Evolutionary conservation across 2,113 vertebrate genomes (phyloP), one percentile per base, ranked within the genome.

Genomic region (Podarcis muralis): DNA sequence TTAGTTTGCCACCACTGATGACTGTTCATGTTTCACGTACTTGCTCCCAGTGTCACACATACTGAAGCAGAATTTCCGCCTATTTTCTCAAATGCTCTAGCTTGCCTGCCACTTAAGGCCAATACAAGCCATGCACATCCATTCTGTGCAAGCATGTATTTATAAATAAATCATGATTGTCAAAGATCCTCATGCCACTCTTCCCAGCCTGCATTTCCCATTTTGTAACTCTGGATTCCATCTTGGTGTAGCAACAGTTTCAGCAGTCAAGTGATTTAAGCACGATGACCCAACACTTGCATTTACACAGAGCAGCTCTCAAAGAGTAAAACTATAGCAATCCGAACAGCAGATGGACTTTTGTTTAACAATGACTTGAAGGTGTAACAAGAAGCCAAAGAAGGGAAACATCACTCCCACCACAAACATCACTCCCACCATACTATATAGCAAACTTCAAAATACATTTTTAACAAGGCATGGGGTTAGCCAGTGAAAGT

Each of bases 51-150:
- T 43, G 16, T 12, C 88, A 88, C 71, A 35, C 0, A 87, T 0
- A 9, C 20, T 0, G 0, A 25, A 81, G 23, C 20, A 89, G n/a
- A 12, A 4, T 0, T 1, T n/a, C 35, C 1, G 0, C 1, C 0
- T 16, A 12, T 11, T 30, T 5, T 2, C 25, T 5, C 0, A 4
- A 22, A 66, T 1, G 0, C 5, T 25, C 53, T 12, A 1, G 1
- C 80, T 82, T 87, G 53, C 6, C 1, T 15, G 22, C 53, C 7
- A 23, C 2, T 80, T 79, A 62, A 81, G 53, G 23, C 35, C 23
- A 27, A 8, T 12, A 23, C 13, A 68, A 53, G 20, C 5, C 37
- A 83, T 62, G 35, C 22, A 71, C 20, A 22, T 48, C 25, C n/a
- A 25, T 59, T 72, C n/a, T 72, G 77, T 27, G 25, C 53, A 87